Conservation (phyloP, 2,113 vertebrate species). For the Pandion haliaetus region DNA sequence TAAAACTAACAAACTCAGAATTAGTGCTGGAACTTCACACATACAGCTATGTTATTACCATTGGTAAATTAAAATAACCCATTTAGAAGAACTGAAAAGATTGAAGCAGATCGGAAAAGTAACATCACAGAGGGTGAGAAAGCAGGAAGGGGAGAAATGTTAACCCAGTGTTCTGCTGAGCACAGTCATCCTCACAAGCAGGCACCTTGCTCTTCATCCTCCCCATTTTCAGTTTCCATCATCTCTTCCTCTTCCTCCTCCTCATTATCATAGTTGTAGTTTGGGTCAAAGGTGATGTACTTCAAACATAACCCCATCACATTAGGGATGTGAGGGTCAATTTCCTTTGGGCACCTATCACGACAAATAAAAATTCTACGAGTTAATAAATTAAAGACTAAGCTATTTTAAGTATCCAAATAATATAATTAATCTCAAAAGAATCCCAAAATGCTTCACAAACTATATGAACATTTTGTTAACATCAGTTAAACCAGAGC, state of each 20-base stretch:
- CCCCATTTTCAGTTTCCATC: constrained; percentile 87
- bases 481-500: neutral
- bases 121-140: neutral
- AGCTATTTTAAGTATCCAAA: neutral
- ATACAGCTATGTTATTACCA: neutral
- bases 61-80: neutral
- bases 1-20: neutral
- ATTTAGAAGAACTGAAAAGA: neutral
- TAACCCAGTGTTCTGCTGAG: neutral
- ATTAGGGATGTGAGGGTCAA: constrained; percentile 81
- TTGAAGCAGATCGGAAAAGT: neutral
- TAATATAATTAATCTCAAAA: neutral
- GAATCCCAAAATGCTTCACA: neutral
- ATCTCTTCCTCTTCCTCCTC: constrained; percentile 81
- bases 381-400: neutral
- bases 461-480: neutral
- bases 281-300: constrained; percentile 92
- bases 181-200: constrained; percentile 37
- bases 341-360: constrained; percentile 90
- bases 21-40: neutral
- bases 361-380: neutral
- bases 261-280: constrained; percentile 90
- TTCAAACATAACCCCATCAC: constrained; percentile 88
- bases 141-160: neutral
- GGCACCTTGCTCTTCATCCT: constrained; percentile 86